Base-by-base conservation (phyloP, 2,888 invertebrate species). In the Campoplex nolae region DNA sequence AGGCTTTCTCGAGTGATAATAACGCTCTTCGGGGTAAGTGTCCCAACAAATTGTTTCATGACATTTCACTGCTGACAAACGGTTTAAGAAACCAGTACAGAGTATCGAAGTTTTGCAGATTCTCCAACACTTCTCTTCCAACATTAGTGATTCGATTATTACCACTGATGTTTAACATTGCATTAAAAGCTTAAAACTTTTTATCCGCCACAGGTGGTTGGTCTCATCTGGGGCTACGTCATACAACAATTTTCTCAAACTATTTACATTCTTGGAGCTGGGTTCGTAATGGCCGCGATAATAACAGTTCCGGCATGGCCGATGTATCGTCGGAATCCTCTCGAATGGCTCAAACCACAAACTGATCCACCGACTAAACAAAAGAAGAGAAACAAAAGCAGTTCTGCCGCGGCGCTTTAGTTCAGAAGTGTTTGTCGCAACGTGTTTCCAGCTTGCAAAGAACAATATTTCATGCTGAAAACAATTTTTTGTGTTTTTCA, bases 251-350 rank as follows among this genome's bases (percentile, higher is more conserved):
- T 99, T 94, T 99, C 99, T 0, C 98, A 98, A 94, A 98, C 99
- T 1, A 98, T 99, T 48, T 98, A 98, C 92, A 98, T 99, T 92
- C 95, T 99, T 74, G 98, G 98, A 51, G 98, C 98, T 91, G 99
- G 99, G 88, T 98, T 99, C 93, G 95, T 97, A 1, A 95, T 99
- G 88, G 98, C 99, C 68, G 97, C 98, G 62, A 95, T 99, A 92
- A 97, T 98, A 68, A 98, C 98, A 0, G 97, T 99, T 91, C 99
- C 99, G 42, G 98, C 99, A n/a, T 99, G 99, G 99, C 98, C 99
- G 0, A 97, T 99, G 96, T 99, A 98, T 93, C 96, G 98, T 88
- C 96, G 96, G 88, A 98, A 98, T 93, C 97, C 98, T 2, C 95
- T 99, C 7, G 97, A 97, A 88, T 99, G 99, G 99, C 98, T 98